phyloP scores from a whole-genome alignment of 2,797 vertebrate species.

The Setipinna tenuifilis region DNA sequence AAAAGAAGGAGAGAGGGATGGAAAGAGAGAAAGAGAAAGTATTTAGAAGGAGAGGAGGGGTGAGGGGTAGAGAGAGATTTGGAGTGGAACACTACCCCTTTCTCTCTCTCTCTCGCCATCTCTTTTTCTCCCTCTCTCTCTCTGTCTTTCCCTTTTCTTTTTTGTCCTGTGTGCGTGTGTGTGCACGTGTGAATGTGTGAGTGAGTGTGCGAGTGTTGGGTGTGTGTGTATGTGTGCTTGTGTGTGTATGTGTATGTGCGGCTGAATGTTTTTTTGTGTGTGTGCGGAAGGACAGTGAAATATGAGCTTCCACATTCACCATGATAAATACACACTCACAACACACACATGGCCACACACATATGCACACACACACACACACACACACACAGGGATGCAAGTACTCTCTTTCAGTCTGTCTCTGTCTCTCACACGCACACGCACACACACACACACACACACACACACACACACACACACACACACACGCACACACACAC shows the following conservation, averaged over 20 bases:
- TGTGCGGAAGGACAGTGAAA: conserved; percentile 82
- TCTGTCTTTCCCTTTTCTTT: conserved; percentile 15
- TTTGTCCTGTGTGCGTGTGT: conserved; percentile 21
- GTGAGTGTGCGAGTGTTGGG: conserved; percentile 25
- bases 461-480: too few relatives aligned
- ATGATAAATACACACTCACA: conserved; percentile 93
- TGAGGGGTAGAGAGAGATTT: too few relatives aligned
- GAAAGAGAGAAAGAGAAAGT: too few relatives aligned
- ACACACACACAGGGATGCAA: too few relatives aligned
- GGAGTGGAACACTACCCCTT: too few relatives aligned
- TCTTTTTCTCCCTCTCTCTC: too few relatives aligned
- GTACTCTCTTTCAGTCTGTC: too few relatives aligned
- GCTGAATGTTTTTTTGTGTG: conserved; percentile 79
- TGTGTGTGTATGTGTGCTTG: conserved; percentile 70
- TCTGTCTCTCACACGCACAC: too few relatives aligned
- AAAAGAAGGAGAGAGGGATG: neutral
- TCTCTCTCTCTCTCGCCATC: too few relatives aligned
- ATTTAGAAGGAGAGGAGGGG: too few relatives aligned
- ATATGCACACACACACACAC: conserved; percentile 31
- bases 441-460: too few relatives aligned
- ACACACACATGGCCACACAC: conserved; percentile 25
- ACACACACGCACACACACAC: too few relatives aligned
- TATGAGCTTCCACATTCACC: conserved; percentile 78
- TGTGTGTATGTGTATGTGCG: conserved; percentile 86
- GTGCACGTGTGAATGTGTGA: conserved; percentile 37